These are phyloP conservation scores for Geopemphigus sp. DNA, from an alignment of 1,140 invertebrate species.

Conservation along the genomic window DNA sequence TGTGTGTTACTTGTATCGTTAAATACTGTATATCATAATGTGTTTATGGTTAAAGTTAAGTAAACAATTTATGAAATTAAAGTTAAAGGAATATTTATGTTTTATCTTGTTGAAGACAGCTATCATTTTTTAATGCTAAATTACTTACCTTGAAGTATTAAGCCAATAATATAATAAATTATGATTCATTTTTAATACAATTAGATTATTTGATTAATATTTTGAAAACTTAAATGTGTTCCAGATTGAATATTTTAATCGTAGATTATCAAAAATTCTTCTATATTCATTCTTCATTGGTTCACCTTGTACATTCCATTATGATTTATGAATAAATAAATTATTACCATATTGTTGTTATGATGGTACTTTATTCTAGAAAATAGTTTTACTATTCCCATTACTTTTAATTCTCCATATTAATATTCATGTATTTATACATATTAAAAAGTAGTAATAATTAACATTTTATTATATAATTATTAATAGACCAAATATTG, in stretches of 20 bases:
- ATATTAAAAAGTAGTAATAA: constrained; percentile 30
- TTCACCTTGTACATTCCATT: constrained; percentile 49
- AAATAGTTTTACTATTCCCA: constrained; percentile 19
- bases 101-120: too few species aligned
- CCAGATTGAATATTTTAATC: constrained; percentile 29
- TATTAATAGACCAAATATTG: constrained; percentile 14
- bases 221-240: constrained; percentile 18
- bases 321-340: constrained; percentile 39
- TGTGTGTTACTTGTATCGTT: too few species aligned
- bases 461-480: constrained; percentile 34
- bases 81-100: too few species aligned
- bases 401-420: not conserved
- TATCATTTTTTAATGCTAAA: too few species aligned
- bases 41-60: too few species aligned
- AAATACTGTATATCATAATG: too few species aligned
- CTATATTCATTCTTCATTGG: constrained; percentile 47
- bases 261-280: constrained; percentile 34
- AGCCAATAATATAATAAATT: too few species aligned
- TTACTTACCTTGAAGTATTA: too few species aligned
- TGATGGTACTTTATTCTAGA: not conserved
- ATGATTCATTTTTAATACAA: not conserved
- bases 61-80: too few species aligned
- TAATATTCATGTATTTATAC: not conserved
- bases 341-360: constrained; percentile 24
- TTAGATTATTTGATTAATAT: constrained; percentile 13